Conservation (phyloP, 2,113 vertebrate genomes). For the Stigmatopora argus region DNA sequence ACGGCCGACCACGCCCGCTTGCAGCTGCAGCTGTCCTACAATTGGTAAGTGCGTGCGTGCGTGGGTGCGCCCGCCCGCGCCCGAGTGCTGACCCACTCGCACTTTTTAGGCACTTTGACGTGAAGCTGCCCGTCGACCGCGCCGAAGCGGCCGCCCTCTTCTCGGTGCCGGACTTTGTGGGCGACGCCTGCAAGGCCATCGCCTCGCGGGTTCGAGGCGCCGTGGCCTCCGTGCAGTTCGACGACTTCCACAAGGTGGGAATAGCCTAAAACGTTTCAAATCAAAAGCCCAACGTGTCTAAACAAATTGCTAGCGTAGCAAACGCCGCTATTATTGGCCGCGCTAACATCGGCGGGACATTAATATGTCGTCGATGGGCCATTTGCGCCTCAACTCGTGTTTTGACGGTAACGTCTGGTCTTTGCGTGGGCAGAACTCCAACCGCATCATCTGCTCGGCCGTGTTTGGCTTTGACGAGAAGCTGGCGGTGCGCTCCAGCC, state of each 20-base stretch:
- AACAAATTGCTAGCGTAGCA: too few species aligned
- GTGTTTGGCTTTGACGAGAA: constrained; percentile 84
- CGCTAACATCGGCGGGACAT: too few species aligned
- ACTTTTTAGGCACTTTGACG: constrained; percentile 78
- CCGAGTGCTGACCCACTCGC: not conserved
- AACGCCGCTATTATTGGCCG: too few species aligned
- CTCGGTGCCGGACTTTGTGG: constrained; percentile 81
- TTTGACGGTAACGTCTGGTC: not conserved
- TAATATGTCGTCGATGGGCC: too few species aligned
- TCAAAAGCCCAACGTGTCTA: too few species aligned
- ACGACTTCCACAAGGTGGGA: constrained; percentile 85
- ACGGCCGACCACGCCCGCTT: constrained; percentile 85
- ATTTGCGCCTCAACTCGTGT: too few species aligned
- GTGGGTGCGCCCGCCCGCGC: too few species aligned
- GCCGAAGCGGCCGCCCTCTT: constrained; percentile 69
- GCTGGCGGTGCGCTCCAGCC: constrained; percentile 60
- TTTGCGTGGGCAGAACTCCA: constrained; percentile 73
- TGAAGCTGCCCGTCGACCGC: constrained; percentile 35
- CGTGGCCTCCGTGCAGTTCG: constrained; percentile 84
- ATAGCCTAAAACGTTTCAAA: too few species aligned
- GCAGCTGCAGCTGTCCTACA: constrained; percentile 87
- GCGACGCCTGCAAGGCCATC: constrained; percentile 83
- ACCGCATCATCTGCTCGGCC: constrained; percentile 80
- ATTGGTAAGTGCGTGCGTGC: constrained; percentile 69
- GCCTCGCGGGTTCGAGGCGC: constrained; percentile 83